Evolutionary conservation across 2,888 invertebrate genomes (phyloP).

Genomic region (Drosophila peninsularis): DNA sequence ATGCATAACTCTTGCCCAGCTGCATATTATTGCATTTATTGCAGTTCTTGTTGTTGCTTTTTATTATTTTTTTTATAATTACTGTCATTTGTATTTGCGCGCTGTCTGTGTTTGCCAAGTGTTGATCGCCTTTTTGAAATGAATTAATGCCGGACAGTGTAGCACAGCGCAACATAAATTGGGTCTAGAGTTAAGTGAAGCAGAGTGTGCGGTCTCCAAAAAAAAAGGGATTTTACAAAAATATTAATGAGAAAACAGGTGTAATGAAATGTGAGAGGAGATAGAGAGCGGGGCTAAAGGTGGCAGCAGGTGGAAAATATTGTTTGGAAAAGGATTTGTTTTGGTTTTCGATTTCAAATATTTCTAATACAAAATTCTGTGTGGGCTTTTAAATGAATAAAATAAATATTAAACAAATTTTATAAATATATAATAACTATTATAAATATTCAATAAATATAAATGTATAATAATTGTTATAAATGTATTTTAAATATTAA

Average conservation of each 20-base stretch:
- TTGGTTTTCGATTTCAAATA: too few species aligned
- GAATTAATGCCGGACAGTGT: conserved; percentile 24
- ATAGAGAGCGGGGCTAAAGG: neutral
- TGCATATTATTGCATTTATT: conserved; percentile 59
- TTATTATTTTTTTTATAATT: conserved; percentile 44
- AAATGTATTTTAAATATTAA: too few species aligned
- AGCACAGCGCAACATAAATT: neutral
- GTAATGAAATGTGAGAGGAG: neutral
- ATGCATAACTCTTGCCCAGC: conserved; percentile 61
- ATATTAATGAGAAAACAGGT: conserved; percentile 4
- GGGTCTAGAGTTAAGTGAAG: neutral
- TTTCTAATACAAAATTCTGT: too few species aligned
- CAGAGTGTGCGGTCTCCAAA: neutral
- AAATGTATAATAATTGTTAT: too few species aligned
- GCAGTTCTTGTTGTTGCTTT: conserved; percentile 21
- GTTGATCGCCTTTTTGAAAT: conserved; percentile 49
- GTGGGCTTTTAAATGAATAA: too few species aligned
- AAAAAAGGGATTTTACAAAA: neutral
- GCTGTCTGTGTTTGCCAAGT: conserved; percentile 66
- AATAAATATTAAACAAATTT: too few species aligned
- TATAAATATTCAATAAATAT: too few species aligned
- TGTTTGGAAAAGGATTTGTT: too few species aligned
- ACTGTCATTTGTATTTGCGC: conserved; percentile 52
- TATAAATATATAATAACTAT: too few species aligned
- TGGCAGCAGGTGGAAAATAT: too few species aligned